A percentile compares a stretch with the other conserved stretches of the same genome.
phyloP scores from a whole-genome alignment of 2,888 invertebrate genomes.

The Isoperla grammatica region DNA sequence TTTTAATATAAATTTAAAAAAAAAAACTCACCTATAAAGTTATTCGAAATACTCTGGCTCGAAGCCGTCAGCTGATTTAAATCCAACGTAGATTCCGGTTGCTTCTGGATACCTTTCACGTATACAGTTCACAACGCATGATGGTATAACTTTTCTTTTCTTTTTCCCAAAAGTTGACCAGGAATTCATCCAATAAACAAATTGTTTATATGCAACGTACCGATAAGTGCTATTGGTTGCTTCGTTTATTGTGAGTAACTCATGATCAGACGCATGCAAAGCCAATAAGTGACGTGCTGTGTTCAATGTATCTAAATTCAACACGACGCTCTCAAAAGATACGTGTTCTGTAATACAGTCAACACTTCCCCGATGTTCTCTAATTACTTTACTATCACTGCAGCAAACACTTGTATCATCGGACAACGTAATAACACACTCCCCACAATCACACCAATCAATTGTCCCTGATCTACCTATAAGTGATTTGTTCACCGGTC shows the following conservation, averaged over 20 bases:
- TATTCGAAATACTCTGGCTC: constrained; percentile 10
- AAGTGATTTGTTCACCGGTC: too few species aligned
- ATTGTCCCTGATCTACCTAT: too few species aligned
- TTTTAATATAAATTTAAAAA: too few species aligned
- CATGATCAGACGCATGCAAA: too few species aligned
- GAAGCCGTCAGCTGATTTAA: constrained; percentile 38
- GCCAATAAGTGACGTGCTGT: not conserved
- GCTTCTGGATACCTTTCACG: not conserved
- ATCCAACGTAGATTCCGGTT: not conserved
- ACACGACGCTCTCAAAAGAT: not conserved
- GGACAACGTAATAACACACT: too few species aligned
- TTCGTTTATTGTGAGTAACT: not conserved
- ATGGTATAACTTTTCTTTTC: not conserved
- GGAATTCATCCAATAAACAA: not conserved
- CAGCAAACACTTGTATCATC: too few species aligned
- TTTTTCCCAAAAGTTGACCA: not conserved
- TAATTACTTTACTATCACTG: too few species aligned
- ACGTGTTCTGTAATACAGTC: too few species aligned
- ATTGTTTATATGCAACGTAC: not conserved
- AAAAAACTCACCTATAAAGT: too few species aligned
- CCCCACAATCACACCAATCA: too few species aligned
- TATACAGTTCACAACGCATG: not conserved
- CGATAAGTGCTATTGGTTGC: not conserved
- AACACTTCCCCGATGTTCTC: too few species aligned
- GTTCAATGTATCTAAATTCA: not conserved